phyloP scores from a whole-genome alignment of 1,140 invertebrate species.

The Drosophila parabipectinata region DNA sequence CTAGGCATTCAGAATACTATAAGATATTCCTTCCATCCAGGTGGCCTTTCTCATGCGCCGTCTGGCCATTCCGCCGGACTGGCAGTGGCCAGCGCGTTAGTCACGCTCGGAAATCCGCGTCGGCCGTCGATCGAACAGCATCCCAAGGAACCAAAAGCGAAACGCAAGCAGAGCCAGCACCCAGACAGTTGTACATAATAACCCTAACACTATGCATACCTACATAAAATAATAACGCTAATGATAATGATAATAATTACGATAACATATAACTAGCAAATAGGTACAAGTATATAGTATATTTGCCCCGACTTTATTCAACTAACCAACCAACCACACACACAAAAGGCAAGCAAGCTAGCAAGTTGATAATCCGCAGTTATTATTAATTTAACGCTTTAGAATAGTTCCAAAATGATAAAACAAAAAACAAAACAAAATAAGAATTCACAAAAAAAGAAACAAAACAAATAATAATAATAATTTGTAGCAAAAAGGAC shows the following conservation, averaged over 20 bases:
- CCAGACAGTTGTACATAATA: constrained; percentile 86
- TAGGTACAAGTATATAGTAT: constrained; percentile 60
- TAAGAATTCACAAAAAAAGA: constrained; percentile 9
- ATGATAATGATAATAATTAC: constrained; percentile 64
- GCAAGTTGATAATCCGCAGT: constrained; percentile 79
- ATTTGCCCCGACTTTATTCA: constrained; percentile 70
- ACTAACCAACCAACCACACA: constrained; percentile 50
- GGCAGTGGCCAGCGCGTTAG: constrained; percentile 93
- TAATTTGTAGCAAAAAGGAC: constrained; percentile 78
- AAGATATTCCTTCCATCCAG: constrained; percentile 25
- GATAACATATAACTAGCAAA: constrained; percentile 76
- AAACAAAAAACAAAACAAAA: constrained; percentile 1
- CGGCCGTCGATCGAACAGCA: constrained; percentile 88
- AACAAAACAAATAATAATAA: constrained; percentile 56
- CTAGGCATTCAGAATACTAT: too few relatives aligned
- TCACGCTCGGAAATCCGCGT: constrained; percentile 92
- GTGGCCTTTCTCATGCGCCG: constrained; percentile 88
- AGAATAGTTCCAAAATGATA: constrained; percentile 58
- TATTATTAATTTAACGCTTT: constrained; percentile 79
- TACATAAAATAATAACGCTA: constrained; percentile 52
- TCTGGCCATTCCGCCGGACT: constrained; percentile 93
- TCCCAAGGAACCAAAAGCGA: constrained; percentile 88
- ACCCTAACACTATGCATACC: constrained; percentile 47
- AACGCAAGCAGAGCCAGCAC: constrained; percentile 89
- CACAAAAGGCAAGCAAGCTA: constrained; percentile 42